These are phyloP conservation scores for Hypotaenidia okinawae DNA, from an alignment of 2,797 vertebrate genomes.

Conservation along the genomic window DNA sequence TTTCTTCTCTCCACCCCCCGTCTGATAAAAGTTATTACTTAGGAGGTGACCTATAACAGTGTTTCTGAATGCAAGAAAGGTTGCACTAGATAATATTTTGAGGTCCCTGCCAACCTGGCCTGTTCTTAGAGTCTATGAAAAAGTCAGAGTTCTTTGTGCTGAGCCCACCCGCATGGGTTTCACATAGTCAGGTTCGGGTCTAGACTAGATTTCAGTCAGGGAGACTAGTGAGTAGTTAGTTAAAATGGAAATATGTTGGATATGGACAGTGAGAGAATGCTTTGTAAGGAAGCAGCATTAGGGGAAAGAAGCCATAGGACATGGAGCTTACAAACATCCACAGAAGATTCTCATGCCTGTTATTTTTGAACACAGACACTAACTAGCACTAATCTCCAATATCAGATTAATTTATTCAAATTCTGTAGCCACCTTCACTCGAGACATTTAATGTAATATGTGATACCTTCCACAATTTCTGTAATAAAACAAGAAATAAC, in stretches of 20 bases:
- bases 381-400: neutral
- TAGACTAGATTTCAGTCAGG: neutral
- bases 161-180: neutral
- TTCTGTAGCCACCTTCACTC: neutral
- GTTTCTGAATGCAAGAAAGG: neutral
- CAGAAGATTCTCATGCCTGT: neutral
- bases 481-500: conserved; percentile 57
- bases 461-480: conserved; percentile 59
- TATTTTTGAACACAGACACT: neutral
- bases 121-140: neutral
- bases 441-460: neutral
- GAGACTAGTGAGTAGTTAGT: neutral
- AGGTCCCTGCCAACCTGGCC: neutral
- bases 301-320: neutral
- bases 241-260: neutral
- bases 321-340: accelerated
- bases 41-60: neutral
- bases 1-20: too few species aligned
- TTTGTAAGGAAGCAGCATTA: neutral
- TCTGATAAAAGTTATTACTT: neutral
- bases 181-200: neutral
- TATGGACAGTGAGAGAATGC: neutral
- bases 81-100: neutral
- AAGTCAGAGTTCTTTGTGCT: neutral
- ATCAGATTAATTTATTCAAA: neutral